Evolutionary conservation across 2,113 vertebrate species (phyloP).

Genomic region (Panthera leo): DNA sequence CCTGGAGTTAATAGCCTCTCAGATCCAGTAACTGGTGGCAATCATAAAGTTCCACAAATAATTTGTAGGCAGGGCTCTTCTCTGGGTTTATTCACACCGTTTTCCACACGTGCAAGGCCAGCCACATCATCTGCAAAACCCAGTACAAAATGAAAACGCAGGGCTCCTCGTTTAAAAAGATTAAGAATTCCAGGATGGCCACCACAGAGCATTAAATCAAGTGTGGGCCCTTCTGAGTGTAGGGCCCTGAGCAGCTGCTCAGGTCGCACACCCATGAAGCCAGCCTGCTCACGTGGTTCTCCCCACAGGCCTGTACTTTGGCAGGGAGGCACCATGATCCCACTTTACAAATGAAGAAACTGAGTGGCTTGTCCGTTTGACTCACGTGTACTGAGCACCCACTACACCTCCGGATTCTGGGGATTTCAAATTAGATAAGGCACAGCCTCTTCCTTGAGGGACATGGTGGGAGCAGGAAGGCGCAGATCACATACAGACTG

Average conservation of each 20-base stretch:
- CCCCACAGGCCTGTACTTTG: background rate
- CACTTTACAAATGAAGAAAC: background rate
- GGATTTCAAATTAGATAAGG: background rate
- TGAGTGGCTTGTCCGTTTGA: background rate
- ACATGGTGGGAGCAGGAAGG: too few relatives aligned
- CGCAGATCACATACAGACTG: background rate
- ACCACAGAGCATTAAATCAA: background rate
- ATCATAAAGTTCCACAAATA: background rate
- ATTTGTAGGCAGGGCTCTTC: background rate
- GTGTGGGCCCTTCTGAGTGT: background rate
- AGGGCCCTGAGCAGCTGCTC: background rate
- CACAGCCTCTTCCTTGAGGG: background rate
- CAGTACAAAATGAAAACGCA: background rate
- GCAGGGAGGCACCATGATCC: background rate
- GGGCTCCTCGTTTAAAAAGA: background rate
- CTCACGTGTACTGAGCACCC: background rate
- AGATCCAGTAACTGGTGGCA: background rate
- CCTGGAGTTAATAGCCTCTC: background rate
- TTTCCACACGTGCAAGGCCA: background rate
- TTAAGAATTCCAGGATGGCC: background rate
- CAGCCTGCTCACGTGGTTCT: background rate
- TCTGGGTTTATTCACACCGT: background rate
- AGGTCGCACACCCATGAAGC: background rate
- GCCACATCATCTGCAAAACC: background rate
- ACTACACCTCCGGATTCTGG: background rate